Evolutionary conservation across 2,888 invertebrate genomes (phyloP).

Genomic region (Agonopterix alstromeriana): DNA sequence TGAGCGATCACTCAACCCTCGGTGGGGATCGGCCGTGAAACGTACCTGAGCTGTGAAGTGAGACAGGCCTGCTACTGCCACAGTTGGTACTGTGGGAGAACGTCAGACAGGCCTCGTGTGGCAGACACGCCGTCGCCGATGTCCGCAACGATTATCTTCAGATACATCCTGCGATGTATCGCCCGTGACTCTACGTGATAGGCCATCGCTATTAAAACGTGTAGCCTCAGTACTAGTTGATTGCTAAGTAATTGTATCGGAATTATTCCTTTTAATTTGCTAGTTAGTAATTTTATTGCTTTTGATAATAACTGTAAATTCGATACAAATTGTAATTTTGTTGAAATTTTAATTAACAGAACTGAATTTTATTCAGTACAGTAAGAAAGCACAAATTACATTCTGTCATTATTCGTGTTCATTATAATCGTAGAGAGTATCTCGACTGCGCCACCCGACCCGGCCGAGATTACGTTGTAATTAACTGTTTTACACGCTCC

Average conservation of each 20-base stretch:
- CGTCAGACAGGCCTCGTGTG: neutral
- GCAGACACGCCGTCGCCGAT: constrained; percentile 3
- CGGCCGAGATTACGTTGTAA: constrained; percentile 48
- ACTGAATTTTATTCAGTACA: no score
- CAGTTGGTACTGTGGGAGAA: no score
- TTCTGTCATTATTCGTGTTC: constrained; percentile 32
- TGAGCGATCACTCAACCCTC: no score
- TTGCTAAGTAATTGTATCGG: no score
- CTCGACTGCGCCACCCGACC: constrained; percentile 26
- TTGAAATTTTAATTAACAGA: no score
- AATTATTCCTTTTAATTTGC: no score
- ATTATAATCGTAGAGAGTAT: constrained; percentile 38
- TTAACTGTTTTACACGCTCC: constrained; percentile 72
- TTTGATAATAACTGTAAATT: neutral
- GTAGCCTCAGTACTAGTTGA: no score
- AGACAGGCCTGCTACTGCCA: no score
- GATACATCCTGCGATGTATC: constrained; percentile 1
- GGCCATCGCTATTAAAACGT: constrained; percentile 19
- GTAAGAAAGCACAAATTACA: constrained; percentile 12
- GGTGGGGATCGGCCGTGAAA: no score
- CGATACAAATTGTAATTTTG: neutral
- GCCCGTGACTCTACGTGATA: constrained; percentile 28
- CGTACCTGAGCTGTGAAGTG: no score
- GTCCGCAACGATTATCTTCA: constrained; percentile 6
- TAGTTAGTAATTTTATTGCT: neutral